A percentile compares a stretch with the other conserved stretches of the same genome.
Evolutionary conservation across 1,140 invertebrate genomes (phyloP).

Genomic region (Zaprionus davidi): DNA sequence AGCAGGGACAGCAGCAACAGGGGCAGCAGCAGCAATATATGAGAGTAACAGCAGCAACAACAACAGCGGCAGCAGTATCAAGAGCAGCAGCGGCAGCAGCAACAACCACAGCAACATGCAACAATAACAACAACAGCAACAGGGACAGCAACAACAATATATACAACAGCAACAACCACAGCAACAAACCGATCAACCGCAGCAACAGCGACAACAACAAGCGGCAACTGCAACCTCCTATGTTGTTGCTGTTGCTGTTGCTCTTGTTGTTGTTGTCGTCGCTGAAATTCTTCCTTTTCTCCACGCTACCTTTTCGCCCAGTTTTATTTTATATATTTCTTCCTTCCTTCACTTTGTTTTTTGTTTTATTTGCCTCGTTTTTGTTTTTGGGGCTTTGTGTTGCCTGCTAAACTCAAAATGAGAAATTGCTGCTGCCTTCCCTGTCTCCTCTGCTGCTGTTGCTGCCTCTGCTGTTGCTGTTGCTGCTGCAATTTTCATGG

Average conservation of each 20-base stretch:
- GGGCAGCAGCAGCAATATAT: neutral
- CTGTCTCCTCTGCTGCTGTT: conserved; percentile 73
- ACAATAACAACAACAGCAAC: neutral
- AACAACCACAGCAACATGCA: conserved; percentile 24
- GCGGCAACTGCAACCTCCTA: conserved; percentile 9
- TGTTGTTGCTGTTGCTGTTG: conserved; percentile 21
- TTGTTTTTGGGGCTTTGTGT: conserved; percentile 53
- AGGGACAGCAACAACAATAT: conserved; percentile 39
- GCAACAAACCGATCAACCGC: conserved; percentile 53
- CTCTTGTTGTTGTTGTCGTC: conserved; percentile 9
- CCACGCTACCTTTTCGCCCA: neutral
- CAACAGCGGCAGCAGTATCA: neutral
- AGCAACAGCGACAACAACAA: conserved; percentile 38
- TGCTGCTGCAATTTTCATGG: conserved; percentile 69
- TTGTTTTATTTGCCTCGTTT: conserved; percentile 25
- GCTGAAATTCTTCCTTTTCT: conserved; percentile 7
- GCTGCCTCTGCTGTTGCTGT: conserved; percentile 55
- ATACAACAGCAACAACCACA: too few species aligned
- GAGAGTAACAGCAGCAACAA: neutral
- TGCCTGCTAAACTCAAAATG: conserved; percentile 78
- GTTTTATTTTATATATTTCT: conserved; percentile 2
- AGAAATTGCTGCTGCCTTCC: conserved; percentile 76
- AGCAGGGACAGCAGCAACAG: neutral
- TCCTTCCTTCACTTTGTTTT: conserved; percentile 25
- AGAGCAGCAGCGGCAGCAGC: conserved; percentile 62